These are phyloP conservation scores for Metopia argyrocephala DNA, from an alignment of 2,888 invertebrate species.

Conservation along the genomic window DNA sequence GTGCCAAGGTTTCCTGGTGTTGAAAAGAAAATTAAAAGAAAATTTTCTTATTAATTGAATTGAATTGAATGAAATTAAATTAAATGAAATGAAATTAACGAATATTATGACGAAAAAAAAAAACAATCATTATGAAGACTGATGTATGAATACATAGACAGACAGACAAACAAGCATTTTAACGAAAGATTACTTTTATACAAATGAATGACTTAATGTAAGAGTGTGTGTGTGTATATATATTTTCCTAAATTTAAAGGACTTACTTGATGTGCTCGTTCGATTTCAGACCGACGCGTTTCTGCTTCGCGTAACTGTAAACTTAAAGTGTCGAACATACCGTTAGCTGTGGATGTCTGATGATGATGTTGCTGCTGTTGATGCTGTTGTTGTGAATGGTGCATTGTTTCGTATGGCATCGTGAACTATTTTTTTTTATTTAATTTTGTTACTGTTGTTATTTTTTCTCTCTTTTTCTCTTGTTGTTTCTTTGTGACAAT, in stretches of 20 bases:
- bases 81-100: constrained; percentile 28
- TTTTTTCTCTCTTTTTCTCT: background rate
- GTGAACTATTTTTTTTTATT: constrained; percentile 66
- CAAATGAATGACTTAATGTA: background rate
- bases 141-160: background rate
- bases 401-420: constrained; percentile 77
- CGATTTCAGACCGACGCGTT: constrained; percentile 86
- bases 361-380: constrained; percentile 67
- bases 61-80: constrained; percentile 32
- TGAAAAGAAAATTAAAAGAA: constrained; percentile 33
- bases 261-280: constrained; percentile 84
- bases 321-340: constrained; percentile 82
- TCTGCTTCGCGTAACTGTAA: constrained; percentile 89
- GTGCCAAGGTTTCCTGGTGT: constrained; percentile 86
- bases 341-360: constrained; percentile 73
- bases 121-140: background rate
- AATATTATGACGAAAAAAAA: constrained; percentile 21
- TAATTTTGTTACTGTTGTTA: constrained; percentile 12
- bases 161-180: no score
- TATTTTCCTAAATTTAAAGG: background rate
- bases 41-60: constrained; percentile 32
- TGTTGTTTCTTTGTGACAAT: background rate
- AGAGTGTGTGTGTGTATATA: background rate
- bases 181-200: background rate
- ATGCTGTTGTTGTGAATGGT: constrained; percentile 67